phyloP scores from a whole-genome alignment of 2,797 vertebrate species.

The Mallotus villosus region DNA sequence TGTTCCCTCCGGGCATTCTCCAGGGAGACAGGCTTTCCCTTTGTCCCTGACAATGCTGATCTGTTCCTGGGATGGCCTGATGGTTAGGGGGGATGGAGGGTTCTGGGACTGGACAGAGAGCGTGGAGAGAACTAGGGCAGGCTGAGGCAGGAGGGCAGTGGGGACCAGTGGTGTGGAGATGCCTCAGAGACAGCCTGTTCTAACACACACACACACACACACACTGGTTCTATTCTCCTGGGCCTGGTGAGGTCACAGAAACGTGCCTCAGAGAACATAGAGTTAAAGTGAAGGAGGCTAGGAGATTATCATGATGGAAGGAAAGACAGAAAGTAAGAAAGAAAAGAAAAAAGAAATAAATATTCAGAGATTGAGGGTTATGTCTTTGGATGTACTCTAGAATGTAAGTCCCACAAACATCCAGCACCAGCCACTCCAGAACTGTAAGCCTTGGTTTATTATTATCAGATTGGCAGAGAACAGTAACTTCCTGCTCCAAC shows the following conservation, averaged over 20 bases:
- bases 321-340: too few species aligned
- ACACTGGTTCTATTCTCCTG: background rate
- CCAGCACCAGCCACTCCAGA: too few species aligned
- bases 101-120: too few species aligned
- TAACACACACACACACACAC: background rate
- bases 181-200: background rate
- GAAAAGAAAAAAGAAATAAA: too few species aligned
- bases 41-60: constrained; percentile 38
- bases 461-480: background rate
- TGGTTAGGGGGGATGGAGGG: background rate
- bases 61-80: constrained; percentile 28
- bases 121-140: too few species aligned
- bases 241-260: background rate
- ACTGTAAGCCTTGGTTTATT: too few species aligned
- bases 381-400: too few species aligned
- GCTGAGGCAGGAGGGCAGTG: background rate
- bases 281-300: background rate
- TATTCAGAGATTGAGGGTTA: too few species aligned
- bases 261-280: background rate
- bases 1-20: background rate
- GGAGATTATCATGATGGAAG: background rate
- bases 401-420: too few species aligned
- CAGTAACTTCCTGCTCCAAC: background rate
- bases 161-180: background rate
- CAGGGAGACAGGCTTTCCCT: constrained; percentile 21